phyloP scores from a whole-genome alignment of 2,797 vertebrate species.

The Leptodactylus fallax region DNA sequence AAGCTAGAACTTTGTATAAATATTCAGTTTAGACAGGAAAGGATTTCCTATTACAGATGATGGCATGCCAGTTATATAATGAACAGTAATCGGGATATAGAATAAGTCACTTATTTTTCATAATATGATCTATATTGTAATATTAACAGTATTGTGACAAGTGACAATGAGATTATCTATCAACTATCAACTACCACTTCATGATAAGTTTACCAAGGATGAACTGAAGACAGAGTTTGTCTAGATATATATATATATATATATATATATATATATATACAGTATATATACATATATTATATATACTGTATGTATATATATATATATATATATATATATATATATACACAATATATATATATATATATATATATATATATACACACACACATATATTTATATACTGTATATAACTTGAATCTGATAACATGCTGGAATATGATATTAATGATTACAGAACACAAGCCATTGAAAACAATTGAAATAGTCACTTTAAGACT shows the following conservation, averaged over 20 bases:
- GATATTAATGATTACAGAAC: too few species aligned
- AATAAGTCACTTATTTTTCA: conserved; percentile 12
- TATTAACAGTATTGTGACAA: background rate
- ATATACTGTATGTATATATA: too few species aligned
- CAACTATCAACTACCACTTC: conserved; percentile 8
- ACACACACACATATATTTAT: too few species aligned
- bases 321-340: too few species aligned
- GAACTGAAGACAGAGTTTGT: background rate
- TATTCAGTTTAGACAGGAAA: conserved; percentile 20
- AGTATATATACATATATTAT: too few species aligned
- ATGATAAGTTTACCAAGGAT: background rate
- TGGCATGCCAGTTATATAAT: background rate
- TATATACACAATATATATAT: too few species aligned
- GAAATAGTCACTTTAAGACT: too few species aligned
- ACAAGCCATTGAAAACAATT: too few species aligned
- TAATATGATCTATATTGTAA: background rate
- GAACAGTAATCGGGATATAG: conserved; percentile 15
- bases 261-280: too few species aligned
- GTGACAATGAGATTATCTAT: background rate
- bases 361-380: too few species aligned
- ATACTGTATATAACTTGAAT: too few species aligned
- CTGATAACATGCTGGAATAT: too few species aligned
- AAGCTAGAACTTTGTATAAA: background rate
- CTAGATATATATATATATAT: background rate
- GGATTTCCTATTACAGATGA: conserved; percentile 11